Percentiles rank a stretch among this genome's conserved stretches.
Evolutionary conservation across 2,888 invertebrate species (phyloP).

Genomic region (Troides aeacus): DNA sequence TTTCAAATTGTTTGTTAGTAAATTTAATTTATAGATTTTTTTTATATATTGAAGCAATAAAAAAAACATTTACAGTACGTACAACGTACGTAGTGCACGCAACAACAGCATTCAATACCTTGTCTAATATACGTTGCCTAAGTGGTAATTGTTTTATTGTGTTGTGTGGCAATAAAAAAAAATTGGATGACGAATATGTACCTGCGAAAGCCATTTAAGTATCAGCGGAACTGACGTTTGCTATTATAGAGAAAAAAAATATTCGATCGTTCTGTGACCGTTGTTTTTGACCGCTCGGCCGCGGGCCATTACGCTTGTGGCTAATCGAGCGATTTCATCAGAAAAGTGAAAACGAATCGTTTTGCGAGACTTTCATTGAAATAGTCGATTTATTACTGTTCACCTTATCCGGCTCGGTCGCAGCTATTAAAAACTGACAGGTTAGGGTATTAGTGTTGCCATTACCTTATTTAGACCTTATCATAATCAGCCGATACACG

Average conservation of each 20-base stretch:
- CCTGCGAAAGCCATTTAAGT: not conserved
- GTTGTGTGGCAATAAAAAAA: no score
- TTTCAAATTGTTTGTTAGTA: no score
- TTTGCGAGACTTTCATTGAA: constrained; percentile 44
- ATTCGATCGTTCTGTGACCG: not conserved
- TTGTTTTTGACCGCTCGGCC: constrained; percentile 10
- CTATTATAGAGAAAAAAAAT: constrained; percentile 8
- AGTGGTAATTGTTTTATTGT: not conserved
- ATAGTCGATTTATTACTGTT: constrained; percentile 34
- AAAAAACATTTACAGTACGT: no score
- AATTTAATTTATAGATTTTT: no score
- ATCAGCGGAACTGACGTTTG: constrained; percentile 6
- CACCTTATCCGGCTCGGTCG: not conserved
- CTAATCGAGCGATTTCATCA: constrained; percentile 43
- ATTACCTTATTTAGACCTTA: not conserved
- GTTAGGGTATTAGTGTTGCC: not conserved
- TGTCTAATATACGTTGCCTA: not conserved
- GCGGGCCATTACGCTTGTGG: constrained; percentile 31
- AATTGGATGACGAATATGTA: no score
- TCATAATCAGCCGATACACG: no score
- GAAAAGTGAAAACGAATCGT: constrained; percentile 45
- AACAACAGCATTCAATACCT: not conserved
- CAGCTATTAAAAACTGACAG: not conserved
- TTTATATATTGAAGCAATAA: no score
- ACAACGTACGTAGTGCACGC: not conserved